Evolutionary conservation across 2,797 vertebrate species (phyloP).

Genomic region (Takifugu rubripes): DNA sequence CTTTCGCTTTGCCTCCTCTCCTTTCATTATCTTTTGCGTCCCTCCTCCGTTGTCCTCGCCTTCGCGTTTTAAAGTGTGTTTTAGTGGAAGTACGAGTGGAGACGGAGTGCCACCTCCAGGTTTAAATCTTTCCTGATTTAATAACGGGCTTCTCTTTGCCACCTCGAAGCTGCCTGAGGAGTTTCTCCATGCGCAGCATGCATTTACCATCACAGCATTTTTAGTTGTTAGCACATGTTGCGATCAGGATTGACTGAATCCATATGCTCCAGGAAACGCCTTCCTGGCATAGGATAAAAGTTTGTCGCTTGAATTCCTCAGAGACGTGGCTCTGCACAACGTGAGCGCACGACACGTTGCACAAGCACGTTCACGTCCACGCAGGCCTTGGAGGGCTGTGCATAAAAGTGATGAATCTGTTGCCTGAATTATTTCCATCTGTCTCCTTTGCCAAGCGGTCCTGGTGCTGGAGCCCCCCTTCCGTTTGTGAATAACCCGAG

Average conservation of each 20-base stretch:
- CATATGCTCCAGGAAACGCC: slow-evolving; percentile 44
- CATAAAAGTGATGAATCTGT: slow-evolving; percentile 80
- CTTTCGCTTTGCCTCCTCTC: slow-evolving; percentile 32
- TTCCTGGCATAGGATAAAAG: not conserved
- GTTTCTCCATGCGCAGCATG: slow-evolving; percentile 50
- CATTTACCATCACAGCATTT: slow-evolving; percentile 46
- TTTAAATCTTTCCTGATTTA: slow-evolving; percentile 50
- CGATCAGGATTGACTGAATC: slow-evolving; percentile 46
- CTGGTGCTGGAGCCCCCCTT: slow-evolving; percentile 67
- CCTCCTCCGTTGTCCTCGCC: slow-evolving; percentile 30
- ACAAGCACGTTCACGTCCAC: slow-evolving; percentile 55
- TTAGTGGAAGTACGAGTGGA: slow-evolving; percentile 50
- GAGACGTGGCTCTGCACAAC: slow-evolving; percentile 12
- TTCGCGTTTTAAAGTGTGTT: slow-evolving; percentile 2
- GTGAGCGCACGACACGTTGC: slow-evolving; percentile 48
- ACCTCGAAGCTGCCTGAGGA: slow-evolving; percentile 55
- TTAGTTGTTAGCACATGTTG: slow-evolving; percentile 51
- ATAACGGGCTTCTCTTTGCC: slow-evolving; percentile 51
- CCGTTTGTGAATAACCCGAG: slow-evolving; percentile 78
- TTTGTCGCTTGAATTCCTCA: not conserved
- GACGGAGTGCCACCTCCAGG: slow-evolving; percentile 33
- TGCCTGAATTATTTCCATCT: slow-evolving; percentile 63
- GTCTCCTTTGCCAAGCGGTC: slow-evolving; percentile 60
- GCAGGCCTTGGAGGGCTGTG: slow-evolving; percentile 38
- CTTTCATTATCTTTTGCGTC: slow-evolving; percentile 30